These are phyloP conservation scores for Zaprionus tsacasi DNA, from an alignment of 1,140 invertebrate genomes.

Conservation along the genomic window DNA sequence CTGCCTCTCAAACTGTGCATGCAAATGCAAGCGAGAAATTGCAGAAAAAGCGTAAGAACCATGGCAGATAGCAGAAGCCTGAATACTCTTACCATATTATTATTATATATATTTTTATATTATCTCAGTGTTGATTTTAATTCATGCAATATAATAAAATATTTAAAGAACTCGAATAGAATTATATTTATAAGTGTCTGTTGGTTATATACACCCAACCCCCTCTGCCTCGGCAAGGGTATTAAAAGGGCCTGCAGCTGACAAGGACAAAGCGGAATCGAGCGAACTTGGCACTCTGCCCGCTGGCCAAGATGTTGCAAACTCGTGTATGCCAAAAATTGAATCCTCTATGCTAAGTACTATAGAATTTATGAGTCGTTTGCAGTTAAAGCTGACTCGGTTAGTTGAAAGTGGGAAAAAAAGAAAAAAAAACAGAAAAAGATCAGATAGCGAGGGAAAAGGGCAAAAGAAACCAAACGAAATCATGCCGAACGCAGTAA, in stretches of 20 bases:
- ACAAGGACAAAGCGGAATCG: slow-evolving; percentile 19
- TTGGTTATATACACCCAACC: background rate
- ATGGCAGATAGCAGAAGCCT: slow-evolving; percentile 11
- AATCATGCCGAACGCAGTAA: slow-evolving; percentile 40
- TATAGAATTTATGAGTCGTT: slow-evolving; percentile 63
- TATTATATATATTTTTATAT: no score
- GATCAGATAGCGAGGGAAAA: background rate
- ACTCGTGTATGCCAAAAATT: slow-evolving; percentile 50
- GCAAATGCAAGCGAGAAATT: slow-evolving; percentile 23
- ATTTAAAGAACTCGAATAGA: no score
- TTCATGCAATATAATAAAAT: no score
- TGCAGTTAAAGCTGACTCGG: slow-evolving; percentile 31
- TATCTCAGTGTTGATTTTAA: no score
- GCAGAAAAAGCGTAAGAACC: background rate
- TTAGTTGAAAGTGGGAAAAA: slow-evolving; percentile 28
- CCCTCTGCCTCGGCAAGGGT: background rate
- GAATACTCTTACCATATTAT: background rate
- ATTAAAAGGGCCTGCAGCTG: slow-evolving; percentile 28
- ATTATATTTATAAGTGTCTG: no score
- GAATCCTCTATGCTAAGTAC: slow-evolving; percentile 71
- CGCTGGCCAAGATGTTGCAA: slow-evolving; percentile 23
- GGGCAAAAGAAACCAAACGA: background rate
- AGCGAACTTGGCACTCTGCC: slow-evolving; percentile 44
- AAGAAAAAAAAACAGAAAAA: background rate
- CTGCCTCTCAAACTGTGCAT: slow-evolving; percentile 42